Base-by-base conservation (phyloP, 2,797 vertebrate species). In the Mareca strepera region DNA sequence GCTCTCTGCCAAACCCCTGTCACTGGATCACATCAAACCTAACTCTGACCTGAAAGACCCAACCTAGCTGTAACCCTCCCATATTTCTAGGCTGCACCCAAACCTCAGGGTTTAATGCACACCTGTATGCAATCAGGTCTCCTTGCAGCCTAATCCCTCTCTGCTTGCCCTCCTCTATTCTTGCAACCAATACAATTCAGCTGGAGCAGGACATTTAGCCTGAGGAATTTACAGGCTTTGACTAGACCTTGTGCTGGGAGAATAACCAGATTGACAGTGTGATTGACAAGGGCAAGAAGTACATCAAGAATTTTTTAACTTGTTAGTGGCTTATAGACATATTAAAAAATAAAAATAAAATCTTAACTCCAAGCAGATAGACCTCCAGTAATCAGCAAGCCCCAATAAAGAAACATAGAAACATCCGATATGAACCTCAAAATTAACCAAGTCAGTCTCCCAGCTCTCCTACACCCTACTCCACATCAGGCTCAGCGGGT, bases 31-130 rank as follows among this genome's bases (percentile, higher is more conserved):
- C 2, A 7, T 0, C 81, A 35, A 8, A 2, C 63, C 20, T 1
- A 12, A 3, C 4, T 9, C 68, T 4, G 2, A 1, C 6, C 60
- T 1, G 1, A 1, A 0, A 8, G 17, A 1, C 9, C 62, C 4
- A 3, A 2, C 26, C 22, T 0, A 0, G 5, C 1, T 0, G 0
- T 0, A 5, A 0, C 2, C 83, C 68, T 4, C 44, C 0, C 55
- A 17, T 13, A 3, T 12, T 35, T 11, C 5, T 10, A 62, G 44
- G 0, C 70, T 4, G 7, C 23, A 7, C 52, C 46, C 17, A 20
- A 18, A 10, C 12, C 26, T 0, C 70, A 23, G 20, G 3, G 7
- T 14, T 6, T 20, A 12, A 2, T 26, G 29, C 55, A 58, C 81
- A 53, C 33, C 60, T 67, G 28, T 0, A 12, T 2, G 7, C 73